Evolutionary conservation across 2,113 vertebrate species (phyloP), one percentile per base, ranked within the genome.

Genomic region (Otocyon megalotis): DNA sequence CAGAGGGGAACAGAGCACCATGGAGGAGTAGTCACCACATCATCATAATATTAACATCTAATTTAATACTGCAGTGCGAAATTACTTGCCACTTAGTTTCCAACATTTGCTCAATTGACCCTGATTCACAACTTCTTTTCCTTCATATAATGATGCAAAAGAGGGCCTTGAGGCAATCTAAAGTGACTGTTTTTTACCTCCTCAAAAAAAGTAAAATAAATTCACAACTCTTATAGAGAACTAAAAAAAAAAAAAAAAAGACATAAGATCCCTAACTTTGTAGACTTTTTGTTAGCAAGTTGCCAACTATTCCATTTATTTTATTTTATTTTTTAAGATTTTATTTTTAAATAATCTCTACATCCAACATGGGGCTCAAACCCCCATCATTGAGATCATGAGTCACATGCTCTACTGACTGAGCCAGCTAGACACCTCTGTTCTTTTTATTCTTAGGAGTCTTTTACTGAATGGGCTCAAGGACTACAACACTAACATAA

Each of bases 121-220:
- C 26, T 67, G 17, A 96, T 60, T 32, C 8, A 84, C 35, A 84
- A 58, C 26, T 50, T 84, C 69, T 82, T 16, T 24, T 35, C 37
- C 14, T 86, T 58, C 71, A n/a, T 85, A 13, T 60, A 81, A 72
- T 67, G 19, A 93, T 48, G 14, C 17, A 89, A 85, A 69, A 28
- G n/a, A 86, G 19, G 13, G 8, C 13, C 48, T 80, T 71, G 69
- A 50, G n/a, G 22, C 60, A 95, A 93, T 76, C 1, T 95, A 53
- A 96, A 77, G 65, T 10, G 19, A 93, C 5, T 35, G 2, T 53
- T 91, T 90, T 90, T 93, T 24, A 82, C 6, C 15, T 76, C 50
- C 84, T 94, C 96, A 96, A 87, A 97, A 19, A 96, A 19, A 87
- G 1, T 87, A 90, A 93, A 91, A 69, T 32, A 93, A 92, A 96